Base-by-base conservation (phyloP, 53 echinoderm and acorn worm species). In the Mesocentrotus franciscanus region DNA sequence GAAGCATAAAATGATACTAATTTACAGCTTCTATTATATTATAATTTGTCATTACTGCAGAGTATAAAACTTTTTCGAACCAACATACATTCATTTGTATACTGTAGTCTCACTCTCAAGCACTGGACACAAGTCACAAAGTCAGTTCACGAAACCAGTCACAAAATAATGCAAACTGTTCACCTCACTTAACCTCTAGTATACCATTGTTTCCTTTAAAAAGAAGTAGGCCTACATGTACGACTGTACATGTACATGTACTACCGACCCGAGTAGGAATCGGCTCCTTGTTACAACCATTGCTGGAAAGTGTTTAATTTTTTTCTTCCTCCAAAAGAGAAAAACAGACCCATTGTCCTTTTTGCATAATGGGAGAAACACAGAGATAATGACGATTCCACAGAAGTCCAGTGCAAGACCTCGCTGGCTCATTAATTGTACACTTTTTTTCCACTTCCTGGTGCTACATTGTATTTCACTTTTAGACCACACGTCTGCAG, bases 321-420 rank as follows among this genome's bases (percentile, higher is more conserved):
- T 60, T 72, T 74, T 92, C 92, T 92, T 92, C 92, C 92, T 92
- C 56, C 26, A 74, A 74, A 92, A 70, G 24, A 42, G 71, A 92
- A 71, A 72, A 92, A 22, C 92, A 92, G 92, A 74, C 14, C 71
- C 71, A 92, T 71, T 92, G 71, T 92, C 57, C 7, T 92, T 70
- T 14, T 8, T 10, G 56, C 7, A 29, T 74, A 39, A 92, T 92
- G 71, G 71, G 29, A 64, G 68, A 92, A 72, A 92, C 92, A 92
- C 56, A 70, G 29, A 92, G 92, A 92, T 75, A 92, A 92, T 92
- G 42, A 74, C n/a, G 56, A 49, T 92, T 92, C 92, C 74, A 74
- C 71, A 92, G 34, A n/a, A 56, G 87, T 58, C 39, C 87, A 13
- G n/a, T 39, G 29, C 74, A 49, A 56, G 14, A 75, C 26, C 49